Base-by-base conservation (phyloP, 1,140 invertebrate species). In the Drosophila ficusphila region DNA sequence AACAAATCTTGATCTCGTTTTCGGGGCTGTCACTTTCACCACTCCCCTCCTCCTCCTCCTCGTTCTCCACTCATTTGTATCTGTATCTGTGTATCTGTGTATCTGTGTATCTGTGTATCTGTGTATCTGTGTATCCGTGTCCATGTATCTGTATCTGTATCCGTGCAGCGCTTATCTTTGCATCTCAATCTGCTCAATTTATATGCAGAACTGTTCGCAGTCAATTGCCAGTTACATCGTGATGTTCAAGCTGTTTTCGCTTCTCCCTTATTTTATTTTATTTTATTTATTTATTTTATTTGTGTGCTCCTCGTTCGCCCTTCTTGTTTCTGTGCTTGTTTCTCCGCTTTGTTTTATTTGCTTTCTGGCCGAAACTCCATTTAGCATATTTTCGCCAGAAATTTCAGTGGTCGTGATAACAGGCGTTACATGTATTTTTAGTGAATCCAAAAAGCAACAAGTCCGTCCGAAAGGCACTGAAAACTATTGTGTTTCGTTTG, bases 1-100 rank as follows among this genome's bases (percentile, higher is more conserved):
- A 79, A 73, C 72, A 85, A 86, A 79, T 86, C 72, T 72, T 79
- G 60, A 74, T 51, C 48, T 52, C 58, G 54, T 49, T 34, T 49
- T 65, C 25, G 65, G 64, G 60, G 25, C 64, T 68, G 64, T 41
- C 64, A 65, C 27, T 64, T 36, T n/a, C 16, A 7, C 39, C 9
- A 16, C 34, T 3, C 4, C 5, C 11, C 5, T n/a, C n/a, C n/a
- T n/a, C n/a, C n/a, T n/a, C n/a, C n/a, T 4, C 3, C 38, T 8
- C 21, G 9, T 31, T 23, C 19, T 9, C 19, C 41, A 11, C 8
- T 3, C 8, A 4, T 51, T 18, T 23, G 7, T 44, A 11, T 29
- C 5, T 36, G 7, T 49, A 34, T 34, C 4, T 36, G 12, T 33
- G 11, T n/a, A n/a, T n/a, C n/a, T 31, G 14, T 31, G 18, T 54